Base-by-base conservation (phyloP, 2,888 invertebrate genomes). In the Brenthis hecate region DNA sequence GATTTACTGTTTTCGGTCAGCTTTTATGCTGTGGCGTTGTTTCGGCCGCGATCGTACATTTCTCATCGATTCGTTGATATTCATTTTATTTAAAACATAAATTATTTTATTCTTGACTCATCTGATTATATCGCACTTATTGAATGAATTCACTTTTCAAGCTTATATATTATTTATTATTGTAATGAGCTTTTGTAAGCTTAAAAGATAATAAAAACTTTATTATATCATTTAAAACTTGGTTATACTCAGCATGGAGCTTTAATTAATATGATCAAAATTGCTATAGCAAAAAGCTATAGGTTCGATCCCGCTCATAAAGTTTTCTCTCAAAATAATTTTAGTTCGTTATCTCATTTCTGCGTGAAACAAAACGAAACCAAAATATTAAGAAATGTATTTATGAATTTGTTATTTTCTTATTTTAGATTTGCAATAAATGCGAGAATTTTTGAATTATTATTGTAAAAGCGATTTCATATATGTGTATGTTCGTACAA, bases 1-100 rank as follows among this genome's bases (percentile, higher is more conserved):
- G 61, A 71, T 71, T 68, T 68, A 68, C 57, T 57, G 61, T 68
- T 62, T 65, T 47, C 56, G 65, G 60, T 51, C 56, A 61, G 50
- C 57, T 67, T 64, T 54, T 56, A 53, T 43, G 60, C 58, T 6
- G 56, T 23, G 60, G 67, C 51, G 48, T 55, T 58, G 57, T 70
- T 66, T 60, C 51, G 50, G 66, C 57, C 57, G 28, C 57, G 32
- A n/a, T 63, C 57, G 67, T 50, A 64, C 50, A 70, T 66, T 61
- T 61, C 50, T 60, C 62, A 51, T 62, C 19, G 43, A 62, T 32
- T 16, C 6, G 14, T 57, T 32, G 8, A 6, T 36, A 13, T 28
- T 16, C 36, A 43, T 57, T 13, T 32, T 43, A 51, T 65, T 54
- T 54, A 62, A 62, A 62, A 53, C 19, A 62, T 62, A 53, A 51